phyloP scores from a whole-genome alignment of 2,797 vertebrate genomes.

The Alauda arvensis region DNA sequence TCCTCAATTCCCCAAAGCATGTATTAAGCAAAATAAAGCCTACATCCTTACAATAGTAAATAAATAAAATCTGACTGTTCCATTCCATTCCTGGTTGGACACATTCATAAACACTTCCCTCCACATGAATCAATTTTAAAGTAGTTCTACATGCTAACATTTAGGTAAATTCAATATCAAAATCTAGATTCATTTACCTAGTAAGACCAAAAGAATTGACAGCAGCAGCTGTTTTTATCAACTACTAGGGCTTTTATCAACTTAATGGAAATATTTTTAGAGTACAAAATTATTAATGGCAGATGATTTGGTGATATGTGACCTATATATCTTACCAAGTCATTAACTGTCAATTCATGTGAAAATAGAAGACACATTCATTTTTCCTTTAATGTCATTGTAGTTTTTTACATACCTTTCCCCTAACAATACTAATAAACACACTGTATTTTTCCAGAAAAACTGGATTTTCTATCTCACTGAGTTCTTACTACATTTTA shows the following conservation, averaged over 20 bases:
- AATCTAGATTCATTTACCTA: not conserved
- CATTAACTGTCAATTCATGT: not conserved
- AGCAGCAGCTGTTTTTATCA: not conserved
- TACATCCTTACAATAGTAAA: not conserved
- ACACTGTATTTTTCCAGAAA: not conserved
- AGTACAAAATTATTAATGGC: not conserved
- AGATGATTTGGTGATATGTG: not conserved
- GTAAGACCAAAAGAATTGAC: not conserved
- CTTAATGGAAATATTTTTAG: not conserved
- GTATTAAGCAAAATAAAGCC: not conserved
- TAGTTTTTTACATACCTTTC: not conserved
- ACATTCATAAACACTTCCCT: not conserved
- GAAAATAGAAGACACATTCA: not conserved
- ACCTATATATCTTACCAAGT: not conserved
- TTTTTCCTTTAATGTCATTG: not conserved
- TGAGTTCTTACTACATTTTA: not conserved
- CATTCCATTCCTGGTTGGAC: not conserved
- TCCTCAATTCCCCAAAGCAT: not conserved
- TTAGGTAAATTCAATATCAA: not conserved
- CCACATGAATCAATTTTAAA: not conserved
- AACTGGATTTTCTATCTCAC: not conserved
- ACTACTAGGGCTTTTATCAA: not conserved
- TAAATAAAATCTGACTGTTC: not conserved
- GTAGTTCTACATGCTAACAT: not conserved
- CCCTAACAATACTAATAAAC: not conserved